Evolutionary conservation across 2,888 invertebrate genomes (phyloP).

Genomic region (Andricus curvator): DNA sequence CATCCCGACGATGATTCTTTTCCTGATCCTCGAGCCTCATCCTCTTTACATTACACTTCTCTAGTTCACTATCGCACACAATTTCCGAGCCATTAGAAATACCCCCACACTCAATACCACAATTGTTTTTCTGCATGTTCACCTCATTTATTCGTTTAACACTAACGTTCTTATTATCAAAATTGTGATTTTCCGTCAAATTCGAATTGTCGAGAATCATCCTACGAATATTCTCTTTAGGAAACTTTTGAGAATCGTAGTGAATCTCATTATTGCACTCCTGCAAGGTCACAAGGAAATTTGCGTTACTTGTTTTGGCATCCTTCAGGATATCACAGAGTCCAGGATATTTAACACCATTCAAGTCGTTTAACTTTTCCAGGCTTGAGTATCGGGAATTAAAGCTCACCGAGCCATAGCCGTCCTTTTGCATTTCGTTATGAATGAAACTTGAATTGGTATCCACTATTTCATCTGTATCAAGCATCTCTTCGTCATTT

Average conservation of each 20-base stretch:
- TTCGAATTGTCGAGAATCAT: constrained; percentile 77
- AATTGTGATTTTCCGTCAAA: constrained; percentile 77
- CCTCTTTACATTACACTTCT: constrained; percentile 76
- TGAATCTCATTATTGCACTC: constrained; percentile 79
- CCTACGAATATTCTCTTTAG: constrained; percentile 78
- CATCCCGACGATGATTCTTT: constrained; percentile 73
- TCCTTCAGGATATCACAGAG: constrained; percentile 80
- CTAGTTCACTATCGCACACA: constrained; percentile 71
- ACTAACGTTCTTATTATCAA: constrained; percentile 76
- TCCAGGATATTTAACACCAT: constrained; percentile 32
- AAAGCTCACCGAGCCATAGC: constrained; percentile 56
- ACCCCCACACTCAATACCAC: constrained; percentile 62
- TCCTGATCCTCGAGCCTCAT: constrained; percentile 76
- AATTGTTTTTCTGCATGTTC: constrained; percentile 74
- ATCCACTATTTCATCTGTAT: constrained; percentile 71
- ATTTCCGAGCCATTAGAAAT: constrained; percentile 70
- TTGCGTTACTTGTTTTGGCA: constrained; percentile 82
- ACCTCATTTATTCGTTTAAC: constrained; percentile 79
- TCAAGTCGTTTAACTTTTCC: constrained; percentile 52
- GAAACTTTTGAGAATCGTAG: constrained; percentile 81
- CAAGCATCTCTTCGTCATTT: constrained; percentile 69
- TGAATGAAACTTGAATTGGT: constrained; percentile 71
- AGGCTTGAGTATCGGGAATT: constrained; percentile 56
- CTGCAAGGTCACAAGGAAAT: constrained; percentile 78
- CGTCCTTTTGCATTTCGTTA: constrained; percentile 69